A percentile compares a stretch with the other conserved stretches of the same genome.
Conservation (phyloP, 2,797 vertebrate genomes). For the Protonibea diacanthus region DNA sequence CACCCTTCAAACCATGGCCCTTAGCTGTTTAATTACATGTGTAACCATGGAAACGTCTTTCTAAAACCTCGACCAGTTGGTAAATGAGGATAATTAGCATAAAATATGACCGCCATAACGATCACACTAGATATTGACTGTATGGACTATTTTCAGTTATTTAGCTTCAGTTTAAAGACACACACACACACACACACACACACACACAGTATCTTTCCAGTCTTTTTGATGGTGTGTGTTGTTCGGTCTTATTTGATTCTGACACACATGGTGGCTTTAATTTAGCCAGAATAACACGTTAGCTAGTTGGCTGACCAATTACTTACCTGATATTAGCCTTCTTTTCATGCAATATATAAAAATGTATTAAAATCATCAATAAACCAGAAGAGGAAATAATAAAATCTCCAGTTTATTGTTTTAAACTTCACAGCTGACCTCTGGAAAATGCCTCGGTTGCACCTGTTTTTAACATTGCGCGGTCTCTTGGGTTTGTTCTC, state of each 20-base stretch:
- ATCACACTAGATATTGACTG: background rate
- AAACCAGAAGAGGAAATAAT: background rate
- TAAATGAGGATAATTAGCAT: background rate
- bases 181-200: too few relatives aligned
- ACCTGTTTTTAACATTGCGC: background rate
- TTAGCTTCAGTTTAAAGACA: background rate
- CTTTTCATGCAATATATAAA: background rate
- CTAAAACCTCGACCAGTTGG: background rate
- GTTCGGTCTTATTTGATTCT: background rate
- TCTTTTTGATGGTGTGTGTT: background rate
- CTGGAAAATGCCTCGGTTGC: background rate
- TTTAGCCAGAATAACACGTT: too few relatives aligned
- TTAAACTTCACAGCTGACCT: slow-evolving; percentile 2
- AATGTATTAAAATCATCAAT: background rate
- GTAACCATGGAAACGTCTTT: background rate
- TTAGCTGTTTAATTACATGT: background rate
- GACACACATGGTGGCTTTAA: background rate
- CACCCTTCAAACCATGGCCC: background rate
- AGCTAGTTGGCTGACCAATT: too few relatives aligned
- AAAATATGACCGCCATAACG: too few relatives aligned
- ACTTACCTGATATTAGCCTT: background rate
- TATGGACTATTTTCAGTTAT: background rate
- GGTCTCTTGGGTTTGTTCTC: slow-evolving; percentile 10
- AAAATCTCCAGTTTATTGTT: background rate
- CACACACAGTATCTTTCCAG: background rate